These are phyloP conservation scores for Isaurus tuberculatus DNA, from an alignment of 92 coral and sea anemone genomes.

Conservation along the genomic window DNA sequence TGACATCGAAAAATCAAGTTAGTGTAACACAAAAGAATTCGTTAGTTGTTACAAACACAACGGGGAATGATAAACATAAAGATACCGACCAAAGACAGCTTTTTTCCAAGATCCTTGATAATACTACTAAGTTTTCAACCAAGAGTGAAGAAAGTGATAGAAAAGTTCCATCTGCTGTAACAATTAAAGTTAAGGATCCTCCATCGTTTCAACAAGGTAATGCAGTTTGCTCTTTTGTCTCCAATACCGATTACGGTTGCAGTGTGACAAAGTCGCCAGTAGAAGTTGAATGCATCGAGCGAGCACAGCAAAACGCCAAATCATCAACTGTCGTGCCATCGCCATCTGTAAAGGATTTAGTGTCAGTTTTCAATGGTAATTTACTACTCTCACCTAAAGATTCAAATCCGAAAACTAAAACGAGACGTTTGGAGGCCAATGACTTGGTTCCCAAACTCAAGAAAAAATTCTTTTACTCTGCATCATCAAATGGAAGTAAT, in stretches of 20 bases:
- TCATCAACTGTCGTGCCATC: conserved; percentile 24
- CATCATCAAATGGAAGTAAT: not conserved
- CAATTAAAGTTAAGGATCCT: not conserved
- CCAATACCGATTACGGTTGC: not conserved
- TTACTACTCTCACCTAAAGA: not conserved
- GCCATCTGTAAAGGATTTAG: conserved; percentile 34
- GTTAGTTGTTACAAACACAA: not conserved
- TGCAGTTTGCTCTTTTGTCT: not conserved
- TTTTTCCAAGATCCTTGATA: not conserved
- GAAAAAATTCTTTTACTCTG: conserved; percentile 5
- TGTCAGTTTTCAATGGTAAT: conserved; percentile 11
- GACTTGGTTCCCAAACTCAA: conserved; percentile 7
- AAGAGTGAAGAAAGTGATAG: not conserved
- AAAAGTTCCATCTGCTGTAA: not conserved
- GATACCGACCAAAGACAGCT: not conserved
- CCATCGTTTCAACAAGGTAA: not conserved
- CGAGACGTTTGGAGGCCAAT: not conserved
- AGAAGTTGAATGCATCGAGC: not conserved
- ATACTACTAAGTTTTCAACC: too few species aligned
- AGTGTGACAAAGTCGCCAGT: not conserved
- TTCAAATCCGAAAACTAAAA: conserved; percentile 3
- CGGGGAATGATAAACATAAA: not conserved
- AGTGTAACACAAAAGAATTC: not conserved
- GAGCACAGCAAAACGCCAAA: conserved; percentile 11
- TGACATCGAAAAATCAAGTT: not conserved